These are phyloP conservation scores for Pangasianodon hypophthalmus DNA, from an alignment of 2,113 vertebrate species.

Conservation along the genomic window DNA sequence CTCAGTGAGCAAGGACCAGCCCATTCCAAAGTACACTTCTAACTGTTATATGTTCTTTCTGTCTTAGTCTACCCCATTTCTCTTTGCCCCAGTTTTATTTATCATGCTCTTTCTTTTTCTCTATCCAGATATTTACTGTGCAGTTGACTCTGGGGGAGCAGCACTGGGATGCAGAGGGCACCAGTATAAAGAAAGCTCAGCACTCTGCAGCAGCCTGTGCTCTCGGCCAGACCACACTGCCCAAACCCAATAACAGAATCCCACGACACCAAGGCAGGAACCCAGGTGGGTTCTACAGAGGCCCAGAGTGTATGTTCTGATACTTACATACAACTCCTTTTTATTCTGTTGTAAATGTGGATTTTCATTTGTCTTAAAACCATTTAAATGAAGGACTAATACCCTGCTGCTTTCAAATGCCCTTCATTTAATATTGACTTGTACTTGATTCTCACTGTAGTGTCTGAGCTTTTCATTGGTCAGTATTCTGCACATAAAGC, in stretches of 20 bases:
- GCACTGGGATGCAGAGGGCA: slow-evolving; percentile 91
- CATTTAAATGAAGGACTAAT: not conserved
- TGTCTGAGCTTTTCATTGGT: not conserved
- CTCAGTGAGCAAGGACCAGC: slow-evolving; percentile 91
- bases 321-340: slow-evolving; percentile 5
- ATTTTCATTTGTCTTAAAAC: not conserved
- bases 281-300: slow-evolving; percentile 75
- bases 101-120: not conserved
- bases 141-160: slow-evolving; percentile 90
- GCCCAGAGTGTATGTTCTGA: slow-evolving; percentile 44
- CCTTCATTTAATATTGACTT: not conserved
- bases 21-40: slow-evolving; percentile 85
- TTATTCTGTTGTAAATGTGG: not conserved
- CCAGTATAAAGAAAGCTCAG: slow-evolving; percentile 94
- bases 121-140: slow-evolving; percentile 85
- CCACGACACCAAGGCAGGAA: slow-evolving; percentile 86
- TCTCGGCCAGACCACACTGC: slow-evolving; percentile 86
- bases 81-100: not conserved
- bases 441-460: not conserved
- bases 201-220: slow-evolving; percentile 88
- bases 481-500: not conserved
- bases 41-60: not conserved
- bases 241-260: slow-evolving; percentile 82
- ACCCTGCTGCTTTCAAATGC: not conserved
- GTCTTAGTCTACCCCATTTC: not conserved